Evolutionary conservation across 2,113 vertebrate genomes (phyloP).

Genomic region (Poeciliopsis turrubarensis): DNA sequence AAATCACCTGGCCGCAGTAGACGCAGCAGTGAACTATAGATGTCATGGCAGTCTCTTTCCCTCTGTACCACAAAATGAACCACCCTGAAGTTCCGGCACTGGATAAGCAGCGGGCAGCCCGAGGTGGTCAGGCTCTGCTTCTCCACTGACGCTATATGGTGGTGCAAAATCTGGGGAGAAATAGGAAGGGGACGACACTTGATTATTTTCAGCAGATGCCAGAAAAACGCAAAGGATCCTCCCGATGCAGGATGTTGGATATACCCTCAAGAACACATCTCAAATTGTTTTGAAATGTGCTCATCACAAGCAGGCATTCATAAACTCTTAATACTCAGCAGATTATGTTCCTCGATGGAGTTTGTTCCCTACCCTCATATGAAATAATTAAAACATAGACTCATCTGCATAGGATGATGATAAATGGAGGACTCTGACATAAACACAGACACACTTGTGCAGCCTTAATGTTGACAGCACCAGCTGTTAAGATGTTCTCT

Average conservation of each 20-base stretch:
- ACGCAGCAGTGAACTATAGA: slow-evolving; percentile 95
- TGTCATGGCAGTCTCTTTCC: slow-evolving; percentile 95
- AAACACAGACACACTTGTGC: not conserved
- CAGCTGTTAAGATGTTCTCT: slow-evolving; percentile 30
- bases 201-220: not conserved
- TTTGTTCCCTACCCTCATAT: slow-evolving; percentile 8
- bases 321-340: slow-evolving; percentile 1
- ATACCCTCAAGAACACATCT: not conserved
- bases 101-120: slow-evolving; percentile 95
- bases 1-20: slow-evolving; percentile 89
- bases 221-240: too few species aligned
- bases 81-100: slow-evolving; percentile 94
- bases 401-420: slow-evolving; percentile 49
- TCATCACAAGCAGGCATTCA: not conserved
- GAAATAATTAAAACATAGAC: slow-evolving; percentile 54
- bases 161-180: slow-evolving; percentile 90
- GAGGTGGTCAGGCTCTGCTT: slow-evolving; percentile 93
- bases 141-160: slow-evolving; percentile 94
- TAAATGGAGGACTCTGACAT: not conserved
- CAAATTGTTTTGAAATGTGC: too few species aligned
- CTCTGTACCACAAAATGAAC: slow-evolving; percentile 94
- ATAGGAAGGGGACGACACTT: not conserved
- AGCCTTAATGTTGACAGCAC: slow-evolving; percentile 34
- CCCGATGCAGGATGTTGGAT: not conserved
- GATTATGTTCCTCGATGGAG: slow-evolving; percentile 48